Conservation (phyloP, 37 sponge, comb jelly and placozoan species). For the Oscarella lobularis region DNA sequence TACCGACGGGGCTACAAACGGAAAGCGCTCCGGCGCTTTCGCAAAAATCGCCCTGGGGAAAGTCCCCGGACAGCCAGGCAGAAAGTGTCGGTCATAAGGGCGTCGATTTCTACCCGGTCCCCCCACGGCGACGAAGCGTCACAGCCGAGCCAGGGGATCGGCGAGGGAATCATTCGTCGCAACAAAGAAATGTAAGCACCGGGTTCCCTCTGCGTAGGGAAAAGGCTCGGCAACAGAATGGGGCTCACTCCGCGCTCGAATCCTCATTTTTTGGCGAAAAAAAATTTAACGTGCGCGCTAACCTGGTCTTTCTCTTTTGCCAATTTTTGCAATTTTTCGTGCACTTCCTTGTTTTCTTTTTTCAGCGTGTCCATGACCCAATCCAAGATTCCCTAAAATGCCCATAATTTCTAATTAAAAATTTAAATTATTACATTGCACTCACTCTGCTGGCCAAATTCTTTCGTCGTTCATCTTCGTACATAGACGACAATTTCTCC, state of each 20-base stretch:
- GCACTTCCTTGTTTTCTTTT: slow-evolving; percentile 16
- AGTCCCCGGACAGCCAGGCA: slow-evolving; percentile 82
- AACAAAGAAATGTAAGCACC: background rate
- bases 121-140: slow-evolving; percentile 41
- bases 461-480: slow-evolving; percentile 20
- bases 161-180: background rate
- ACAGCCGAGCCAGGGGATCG: background rate
- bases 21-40: background rate
- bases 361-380: slow-evolving; percentile 25
- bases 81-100: slow-evolving; percentile 65
- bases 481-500: slow-evolving; percentile 8
- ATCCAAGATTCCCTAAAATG: slow-evolving; percentile 19
- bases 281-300: background rate
- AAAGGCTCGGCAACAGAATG: slow-evolving; percentile 40
- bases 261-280: slow-evolving; percentile 19
- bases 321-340: slow-evolving; percentile 4
- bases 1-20: background rate
- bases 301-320: slow-evolving; percentile 3
- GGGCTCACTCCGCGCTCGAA: slow-evolving; percentile 71
- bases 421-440: too few species aligned
- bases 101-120: slow-evolving; percentile 12
- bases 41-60: slow-evolving; percentile 51
- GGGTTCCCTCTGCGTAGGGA: too few species aligned
- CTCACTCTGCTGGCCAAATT: slow-evolving; percentile 21
- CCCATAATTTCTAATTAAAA: too few species aligned